Percentiles rank a stretch among this genome's conserved stretches.
These are phyloP conservation scores for Neoseiulus cucumeris DNA, from an alignment of 1,140 invertebrate species.

Conservation along the genomic window DNA sequence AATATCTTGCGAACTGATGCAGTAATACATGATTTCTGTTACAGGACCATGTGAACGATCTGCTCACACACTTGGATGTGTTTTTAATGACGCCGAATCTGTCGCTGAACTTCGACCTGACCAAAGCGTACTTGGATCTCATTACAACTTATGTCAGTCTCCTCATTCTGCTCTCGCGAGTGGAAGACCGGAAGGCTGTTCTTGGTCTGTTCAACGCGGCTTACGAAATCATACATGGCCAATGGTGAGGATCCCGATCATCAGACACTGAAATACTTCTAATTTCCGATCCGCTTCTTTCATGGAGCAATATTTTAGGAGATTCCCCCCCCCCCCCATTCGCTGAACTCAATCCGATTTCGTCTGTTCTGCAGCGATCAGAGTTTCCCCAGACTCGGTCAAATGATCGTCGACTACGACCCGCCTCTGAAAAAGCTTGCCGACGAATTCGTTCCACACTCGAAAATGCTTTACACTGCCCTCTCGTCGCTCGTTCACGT, in stretches of 20 bases:
- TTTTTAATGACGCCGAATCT: background rate
- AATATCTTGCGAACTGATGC: no score
- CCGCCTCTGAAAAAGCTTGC: conserved; percentile 79
- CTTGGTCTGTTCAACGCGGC: conserved; percentile 91
- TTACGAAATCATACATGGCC: conserved; percentile 81
- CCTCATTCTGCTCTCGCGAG: conserved; percentile 84
- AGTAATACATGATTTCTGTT: no score
- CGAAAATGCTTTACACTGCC: conserved; percentile 61
- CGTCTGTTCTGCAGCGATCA: conserved; percentile 40
- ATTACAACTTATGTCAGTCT: conserved; percentile 80
- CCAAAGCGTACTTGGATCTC: conserved; percentile 83
- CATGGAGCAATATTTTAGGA: background rate
- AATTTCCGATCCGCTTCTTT: conserved; percentile 9
- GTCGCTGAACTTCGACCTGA: conserved; percentile 80
- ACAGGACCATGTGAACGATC: conserved; percentile 1
- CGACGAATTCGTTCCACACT: conserved; percentile 90
- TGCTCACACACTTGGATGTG: conserved; percentile 6
- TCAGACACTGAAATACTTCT: no score
- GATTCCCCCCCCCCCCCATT: background rate
- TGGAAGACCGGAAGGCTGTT: conserved; percentile 92
- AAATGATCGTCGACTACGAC: conserved; percentile 97
- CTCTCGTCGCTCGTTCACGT: conserved; percentile 65
- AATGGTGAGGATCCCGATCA: conserved; percentile 36
- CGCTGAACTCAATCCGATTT: background rate
- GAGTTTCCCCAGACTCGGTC: conserved; percentile 79